Evolutionary conservation across 1,140 invertebrate genomes (phyloP).

Genomic region (Atopsyche davidsoni): DNA sequence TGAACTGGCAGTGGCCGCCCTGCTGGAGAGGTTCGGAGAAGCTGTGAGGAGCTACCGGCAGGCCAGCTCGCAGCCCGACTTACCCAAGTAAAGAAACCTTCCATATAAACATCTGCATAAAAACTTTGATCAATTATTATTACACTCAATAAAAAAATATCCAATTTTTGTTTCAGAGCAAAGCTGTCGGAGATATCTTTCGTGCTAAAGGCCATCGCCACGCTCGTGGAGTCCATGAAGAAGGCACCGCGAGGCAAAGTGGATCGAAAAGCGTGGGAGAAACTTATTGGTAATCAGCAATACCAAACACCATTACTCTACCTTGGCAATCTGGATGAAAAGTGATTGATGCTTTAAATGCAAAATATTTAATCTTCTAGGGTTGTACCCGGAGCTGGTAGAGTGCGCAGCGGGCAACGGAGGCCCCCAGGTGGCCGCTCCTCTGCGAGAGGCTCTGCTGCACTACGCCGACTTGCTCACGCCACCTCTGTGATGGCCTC

Average conservation of each 20-base stretch:
- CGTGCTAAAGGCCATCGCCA: conserved; percentile 92
- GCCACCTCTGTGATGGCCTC: conserved; percentile 60
- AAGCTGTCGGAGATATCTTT: conserved; percentile 93
- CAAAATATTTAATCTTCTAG: conserved; percentile 31
- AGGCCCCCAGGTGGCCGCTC: conserved; percentile 70
- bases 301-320: not conserved
- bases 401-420: conserved; percentile 75
- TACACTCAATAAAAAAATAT: not conserved
- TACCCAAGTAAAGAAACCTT: conserved; percentile 64
- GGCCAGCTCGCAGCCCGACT: conserved; percentile 80
- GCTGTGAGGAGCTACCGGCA: conserved; percentile 76
- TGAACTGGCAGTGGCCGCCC: conserved; percentile 78
- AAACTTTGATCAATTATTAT: conserved; percentile 12
- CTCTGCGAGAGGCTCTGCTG: conserved; percentile 77
- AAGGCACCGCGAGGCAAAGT: conserved; percentile 84
- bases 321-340: too few relatives aligned
- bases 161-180: conserved; percentile 65
- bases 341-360: conserved; percentile 4
- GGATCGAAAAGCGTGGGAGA: conserved; percentile 84
- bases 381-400: conserved; percentile 84
- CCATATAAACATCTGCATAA: not conserved
- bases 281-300: conserved; percentile 63
- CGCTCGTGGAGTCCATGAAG: conserved; percentile 85
- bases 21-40: conserved; percentile 88
- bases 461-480: conserved; percentile 83